Evolutionary conservation across 2,113 vertebrate species (phyloP).

Genomic region (Colius striatus): DNA sequence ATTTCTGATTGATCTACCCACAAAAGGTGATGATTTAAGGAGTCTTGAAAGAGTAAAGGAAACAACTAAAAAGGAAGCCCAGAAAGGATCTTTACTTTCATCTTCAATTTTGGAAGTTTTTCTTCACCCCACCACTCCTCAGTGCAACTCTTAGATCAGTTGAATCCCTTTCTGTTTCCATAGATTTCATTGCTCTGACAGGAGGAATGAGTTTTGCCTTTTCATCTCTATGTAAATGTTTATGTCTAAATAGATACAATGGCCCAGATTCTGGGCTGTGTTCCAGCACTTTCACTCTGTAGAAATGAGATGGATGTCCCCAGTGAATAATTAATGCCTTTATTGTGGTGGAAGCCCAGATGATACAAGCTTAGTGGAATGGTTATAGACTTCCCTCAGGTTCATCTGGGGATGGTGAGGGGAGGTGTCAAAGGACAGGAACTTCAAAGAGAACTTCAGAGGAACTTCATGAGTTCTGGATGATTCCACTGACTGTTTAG

Average conservation of each 20-base stretch:
- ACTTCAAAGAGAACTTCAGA: not conserved
- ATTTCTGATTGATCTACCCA: not conserved
- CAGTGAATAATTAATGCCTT: not conserved
- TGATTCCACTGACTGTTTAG: not conserved
- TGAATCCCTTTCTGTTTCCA: slow-evolving; percentile 21
- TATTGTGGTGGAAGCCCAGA: not conserved
- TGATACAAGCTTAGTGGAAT: not conserved
- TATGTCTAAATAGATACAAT: slow-evolving; percentile 51
- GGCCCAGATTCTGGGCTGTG: slow-evolving; percentile 19
- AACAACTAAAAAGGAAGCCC: not conserved
- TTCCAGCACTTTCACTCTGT: not conserved
- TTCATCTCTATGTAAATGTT: slow-evolving; percentile 59
- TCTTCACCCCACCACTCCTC: slow-evolving; percentile 22
- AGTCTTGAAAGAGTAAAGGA: slow-evolving; percentile 39
- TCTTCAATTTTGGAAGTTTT: slow-evolving; percentile 27
- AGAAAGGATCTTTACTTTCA: slow-evolving; percentile 56
- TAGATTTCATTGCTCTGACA: not conserved
- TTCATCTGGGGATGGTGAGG: not conserved
- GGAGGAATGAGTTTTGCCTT: slow-evolving; percentile 17
- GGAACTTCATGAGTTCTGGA: not conserved
- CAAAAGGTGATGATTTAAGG: slow-evolving; percentile 25
- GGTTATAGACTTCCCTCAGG: not conserved
- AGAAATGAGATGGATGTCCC: not conserved
- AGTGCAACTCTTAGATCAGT: not conserved
- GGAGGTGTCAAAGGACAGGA: not conserved